These are phyloP conservation scores for Eublepharis macularius DNA, from an alignment of 2,113 vertebrate species.

Conservation along the genomic window DNA sequence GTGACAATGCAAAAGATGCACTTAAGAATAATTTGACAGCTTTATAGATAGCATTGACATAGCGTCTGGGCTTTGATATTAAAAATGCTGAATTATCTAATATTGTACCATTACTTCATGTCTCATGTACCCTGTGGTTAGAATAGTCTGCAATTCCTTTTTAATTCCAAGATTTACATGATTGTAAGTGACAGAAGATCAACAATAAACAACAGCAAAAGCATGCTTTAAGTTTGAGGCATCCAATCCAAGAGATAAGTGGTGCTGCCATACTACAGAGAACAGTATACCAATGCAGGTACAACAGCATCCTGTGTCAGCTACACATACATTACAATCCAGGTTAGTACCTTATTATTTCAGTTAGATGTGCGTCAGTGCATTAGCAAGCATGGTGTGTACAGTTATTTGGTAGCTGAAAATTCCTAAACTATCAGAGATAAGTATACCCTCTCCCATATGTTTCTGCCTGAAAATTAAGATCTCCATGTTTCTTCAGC, in stretches of 20 bases:
- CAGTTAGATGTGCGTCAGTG: background rate
- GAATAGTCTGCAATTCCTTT: conserved; percentile 6
- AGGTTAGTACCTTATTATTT: background rate
- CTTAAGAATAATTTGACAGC: conserved; percentile 27
- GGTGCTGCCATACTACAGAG: background rate
- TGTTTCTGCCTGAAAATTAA: no score
- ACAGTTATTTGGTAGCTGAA: no score
- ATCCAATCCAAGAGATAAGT: background rate
- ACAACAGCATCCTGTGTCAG: background rate
- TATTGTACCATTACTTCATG: conserved; percentile 20
- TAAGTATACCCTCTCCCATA: no score
- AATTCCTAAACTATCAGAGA: no score
- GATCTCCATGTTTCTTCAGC: no score
- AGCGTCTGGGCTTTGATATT: conserved; percentile 16
- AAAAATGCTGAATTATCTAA: conserved; percentile 30
- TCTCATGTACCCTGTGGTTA: conserved; percentile 15
- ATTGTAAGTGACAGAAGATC: conserved; percentile 20
- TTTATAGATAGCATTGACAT: conserved; percentile 18
- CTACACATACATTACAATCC: background rate
- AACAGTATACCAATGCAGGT: background rate
- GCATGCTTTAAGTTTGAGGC: background rate
- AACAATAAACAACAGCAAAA: background rate
- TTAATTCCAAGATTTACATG: conserved; percentile 2
- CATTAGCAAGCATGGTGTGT: no score
- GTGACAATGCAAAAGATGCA: conserved; percentile 5